Base-by-base conservation (phyloP, 2,888 invertebrate genomes). In the Diloba caeruleocephala region DNA sequence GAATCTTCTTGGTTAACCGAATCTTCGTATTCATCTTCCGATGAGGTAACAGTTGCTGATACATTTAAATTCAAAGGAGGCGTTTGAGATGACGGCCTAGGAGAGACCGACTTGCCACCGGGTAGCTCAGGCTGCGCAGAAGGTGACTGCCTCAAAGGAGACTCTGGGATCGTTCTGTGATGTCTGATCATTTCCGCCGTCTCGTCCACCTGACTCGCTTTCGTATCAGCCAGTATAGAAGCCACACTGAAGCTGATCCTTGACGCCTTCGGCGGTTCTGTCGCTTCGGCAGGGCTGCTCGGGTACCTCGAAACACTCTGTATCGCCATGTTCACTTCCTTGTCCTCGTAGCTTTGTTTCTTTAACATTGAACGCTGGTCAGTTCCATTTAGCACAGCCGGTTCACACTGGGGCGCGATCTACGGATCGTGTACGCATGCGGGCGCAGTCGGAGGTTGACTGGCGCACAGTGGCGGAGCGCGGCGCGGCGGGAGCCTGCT, bases 171-270 rank as follows among this genome's bases (percentile, higher is more conserved):
- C 60, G 90, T 92, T 45, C 94, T 85, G 56, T 93, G 93, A 42
- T 94, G 94, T 34, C 94, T 88, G 36, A 94, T 84, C 65, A 94
- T 93, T 70, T 94, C 90, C 21, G 92, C 87, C 14, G 91, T 89
- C 52, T 89, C 89, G 57, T 93, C 85, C 14, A 74, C 87, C 50
- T 94, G 93, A 49, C 90, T 93, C 1, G 95, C 95, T 83, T 97
- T 95, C 17, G 98, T 96, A 78, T 98, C 98, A 10, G 97, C 96
- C 69, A 98, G 90, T 65, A 98, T 94, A 0, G 98, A 97, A 4
- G 98, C 97, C 70, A 98, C 98, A 89, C 98, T 97, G 94, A 98
- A 98, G 89, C 96, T 96, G 79, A 96, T 95, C 74, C 96, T 93
- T 62, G 96, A 95, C 59, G 95, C 94, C 81, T 96, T 96, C 10